Base-by-base conservation (phyloP, 64 coral and sea anemone species). In the Porites lutea region DNA sequence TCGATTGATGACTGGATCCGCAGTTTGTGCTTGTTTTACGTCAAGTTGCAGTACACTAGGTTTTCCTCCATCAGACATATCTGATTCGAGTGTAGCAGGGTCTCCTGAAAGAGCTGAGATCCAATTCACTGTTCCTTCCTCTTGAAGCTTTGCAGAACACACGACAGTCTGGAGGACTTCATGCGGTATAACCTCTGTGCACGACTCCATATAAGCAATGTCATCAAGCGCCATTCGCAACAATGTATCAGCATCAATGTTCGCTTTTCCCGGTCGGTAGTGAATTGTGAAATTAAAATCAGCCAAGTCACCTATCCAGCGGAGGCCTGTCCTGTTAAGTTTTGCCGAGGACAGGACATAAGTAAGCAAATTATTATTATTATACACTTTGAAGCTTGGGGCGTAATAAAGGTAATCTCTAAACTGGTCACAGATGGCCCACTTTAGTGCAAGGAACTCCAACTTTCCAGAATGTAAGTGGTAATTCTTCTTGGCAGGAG, bases 261-360 rank as follows among this genome's bases (percentile, higher is more conserved):
- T 81, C 4, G 3, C 58, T 81, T 62, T 81, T 81, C 78, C 54
- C 3, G 78, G 55, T 6, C 78, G 54, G 21, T 81, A 81, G 78
- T 81, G 78, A 20, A 92, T 75, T 1, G 79, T 75, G 46, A 92
- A 90, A 20, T 68, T 90, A 74, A 79, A 90, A 79, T 90, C 88
- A 16, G 74, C 88, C 14, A 90, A 59, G 19, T 90, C 59, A 8
- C 73, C 88, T 60, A 90, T 15, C 44, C 76, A 79, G 44, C 88
- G 88, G 9, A 70, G 48, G 6, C 75, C 88, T 16, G 75, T 90
- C 7, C 75, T 58, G 23, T 90, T 90, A 11, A 90, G 44, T 79
- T 80, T 90, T 47, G 75, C 74, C 4, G 73, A 71, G 8, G 88
- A 71, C 21, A 90, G 48, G 0, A 90, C 57, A 79, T 80, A 80